Conservation (phyloP, 2,113 vertebrate species). For the Platanista minor region DNA sequence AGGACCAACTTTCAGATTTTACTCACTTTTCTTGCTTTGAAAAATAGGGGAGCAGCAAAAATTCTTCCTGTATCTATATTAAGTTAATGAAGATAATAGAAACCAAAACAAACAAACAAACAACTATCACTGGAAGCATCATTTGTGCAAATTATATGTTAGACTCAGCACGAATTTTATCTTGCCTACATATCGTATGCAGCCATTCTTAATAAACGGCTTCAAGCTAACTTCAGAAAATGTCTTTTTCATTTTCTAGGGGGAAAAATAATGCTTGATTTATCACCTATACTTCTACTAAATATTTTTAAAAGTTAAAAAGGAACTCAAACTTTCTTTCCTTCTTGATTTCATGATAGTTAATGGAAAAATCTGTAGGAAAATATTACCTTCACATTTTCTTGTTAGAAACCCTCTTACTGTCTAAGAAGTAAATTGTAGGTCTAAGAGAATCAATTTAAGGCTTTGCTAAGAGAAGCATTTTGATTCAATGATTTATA, state of each 20-base stretch:
- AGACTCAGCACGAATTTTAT: not conserved
- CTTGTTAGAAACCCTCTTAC: not conserved
- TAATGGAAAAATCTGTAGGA: not conserved
- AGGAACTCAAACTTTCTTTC: not conserved
- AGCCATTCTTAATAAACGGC: not conserved
- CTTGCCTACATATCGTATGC: not conserved
- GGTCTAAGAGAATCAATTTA: not conserved
- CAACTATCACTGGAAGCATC: not conserved
- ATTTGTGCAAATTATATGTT: not conserved
- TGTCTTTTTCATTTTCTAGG: not conserved
- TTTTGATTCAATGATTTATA: not conserved
- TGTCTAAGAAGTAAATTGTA: not conserved
- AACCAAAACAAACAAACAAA: not conserved
- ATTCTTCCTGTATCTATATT: not conserved
- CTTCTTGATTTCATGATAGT: not conserved
- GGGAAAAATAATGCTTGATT: not conserved
- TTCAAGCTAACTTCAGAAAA: not conserved
- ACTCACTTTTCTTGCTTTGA: not conserved
- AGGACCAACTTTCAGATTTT: not conserved
- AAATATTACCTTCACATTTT: not conserved
- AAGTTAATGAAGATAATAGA: not conserved
- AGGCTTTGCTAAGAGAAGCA: not conserved
- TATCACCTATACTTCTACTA: not conserved
- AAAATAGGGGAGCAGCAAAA: not conserved
- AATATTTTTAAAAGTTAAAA: constrained; percentile 9